Evolutionary conservation across 92 coral and sea anemone genomes (phyloP), one percentile per base, ranked within the genome.

Genomic region (Porites cylindrica): DNA sequence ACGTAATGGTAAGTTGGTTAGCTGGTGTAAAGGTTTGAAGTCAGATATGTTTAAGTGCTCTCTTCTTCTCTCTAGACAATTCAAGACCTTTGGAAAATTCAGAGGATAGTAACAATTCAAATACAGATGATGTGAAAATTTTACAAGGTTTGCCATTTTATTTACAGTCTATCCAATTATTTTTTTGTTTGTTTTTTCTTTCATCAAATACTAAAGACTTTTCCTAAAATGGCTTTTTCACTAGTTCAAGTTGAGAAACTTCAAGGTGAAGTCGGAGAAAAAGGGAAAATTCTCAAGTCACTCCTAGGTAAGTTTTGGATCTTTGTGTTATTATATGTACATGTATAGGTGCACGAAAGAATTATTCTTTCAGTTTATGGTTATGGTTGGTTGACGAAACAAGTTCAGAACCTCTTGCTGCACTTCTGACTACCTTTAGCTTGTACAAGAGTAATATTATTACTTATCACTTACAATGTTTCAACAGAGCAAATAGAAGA

Each of bases 401-500:
- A 38, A 38, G 47, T 3, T 38, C 47, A 38, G 47, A 4, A 38
- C 47, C 47, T 38, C 47, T 38, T 38, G 47, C 47, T 38, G 47
- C 47, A 38, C 47, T 38, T 38, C 47, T 38, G 47, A 38, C 6
- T 4, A 38, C 47, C 47, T 38, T 38, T 38, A 0, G 47, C 5
- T 38, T 66, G 24, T 66, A 26, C 9, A 14, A 77, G 12, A 19
- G 18, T 62, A 19, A 10, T 11, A 11, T n/a, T 26, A 70, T 18
- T 13, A 21, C 53, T 2, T 11, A 32, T 78, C 47, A 38, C 9
- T 24, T 18, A 18, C 26, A 16, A 20, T 32, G 16, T 75, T 32
- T 66, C 43, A 56, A 68, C 80, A 97, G 99, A 83, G 64, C 94
- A 97, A 82, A 94, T 97, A 14, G 86, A 83, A 73, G 94, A 92